Percentiles rank a stretch among this genome's conserved stretches.
Conservation (phyloP, 2,797 vertebrate species). For the Lagothrix lagotricha region DNA sequence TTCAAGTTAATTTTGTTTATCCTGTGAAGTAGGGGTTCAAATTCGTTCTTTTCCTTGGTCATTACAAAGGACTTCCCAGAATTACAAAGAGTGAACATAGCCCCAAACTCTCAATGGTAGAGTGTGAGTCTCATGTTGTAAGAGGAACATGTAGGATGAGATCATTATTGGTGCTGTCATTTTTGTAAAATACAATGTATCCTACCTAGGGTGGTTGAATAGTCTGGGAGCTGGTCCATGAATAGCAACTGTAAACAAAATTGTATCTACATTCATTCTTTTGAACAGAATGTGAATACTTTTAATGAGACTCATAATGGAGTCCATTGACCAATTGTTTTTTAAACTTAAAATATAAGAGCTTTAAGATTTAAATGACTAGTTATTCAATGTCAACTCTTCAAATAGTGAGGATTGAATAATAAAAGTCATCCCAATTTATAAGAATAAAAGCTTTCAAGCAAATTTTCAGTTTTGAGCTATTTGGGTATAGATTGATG, state of each 20-base stretch:
- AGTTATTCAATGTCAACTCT: background rate
- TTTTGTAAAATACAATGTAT: background rate
- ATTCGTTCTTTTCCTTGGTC: background rate
- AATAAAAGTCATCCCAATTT: background rate
- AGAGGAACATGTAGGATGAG: background rate
- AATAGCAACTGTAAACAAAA: background rate
- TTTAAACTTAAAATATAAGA: background rate
- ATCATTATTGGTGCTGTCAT: background rate
- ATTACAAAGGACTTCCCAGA: background rate
- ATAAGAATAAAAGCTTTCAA: background rate
- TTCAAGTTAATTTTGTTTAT: conserved; percentile 7
- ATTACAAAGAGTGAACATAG: background rate
- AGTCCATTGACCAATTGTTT: background rate
- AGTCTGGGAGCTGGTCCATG: background rate
- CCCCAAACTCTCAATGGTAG: background rate
- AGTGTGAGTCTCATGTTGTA: background rate
- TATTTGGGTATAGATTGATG: background rate
- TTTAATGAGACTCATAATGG: background rate
- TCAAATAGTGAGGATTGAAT: background rate
- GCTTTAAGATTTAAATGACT: background rate
- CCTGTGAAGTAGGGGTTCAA: background rate
- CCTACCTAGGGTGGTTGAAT: background rate
- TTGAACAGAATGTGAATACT: background rate
- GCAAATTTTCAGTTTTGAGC: background rate
- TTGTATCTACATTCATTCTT: background rate